Evolutionary conservation across 2,888 invertebrate species (phyloP), one percentile per base, ranked within the genome.

Genomic region (Apamea anceps): DNA sequence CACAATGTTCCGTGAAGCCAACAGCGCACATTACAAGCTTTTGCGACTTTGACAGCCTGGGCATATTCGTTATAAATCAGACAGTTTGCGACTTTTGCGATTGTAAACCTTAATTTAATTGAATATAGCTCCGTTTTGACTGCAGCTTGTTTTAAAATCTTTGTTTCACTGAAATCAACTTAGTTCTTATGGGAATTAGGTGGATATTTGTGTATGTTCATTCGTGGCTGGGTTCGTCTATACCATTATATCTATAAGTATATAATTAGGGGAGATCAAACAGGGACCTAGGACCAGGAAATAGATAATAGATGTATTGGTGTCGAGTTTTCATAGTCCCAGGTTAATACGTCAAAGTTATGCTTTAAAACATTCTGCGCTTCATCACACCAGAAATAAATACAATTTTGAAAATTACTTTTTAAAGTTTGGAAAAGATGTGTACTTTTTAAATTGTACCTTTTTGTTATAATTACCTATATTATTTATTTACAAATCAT

Each of bases 1-100:
- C 88, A 85, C 86, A 89, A 86, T 89, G 81, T 79, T 72, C 67
- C 74, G 68, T 75, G 15, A 78, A 79, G 75, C 84, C 77, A 82
- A 72, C 77, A 75, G 81, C 87, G 77, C 80, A 82, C 79, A 80
- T 79, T 77, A 60, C 68, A 70, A 82, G 80, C 80, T 81, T 84
- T 84, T 74, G 80, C 82, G 51, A 72, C 32, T 32, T 71, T 37
- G n/a, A 77, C 75, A 83, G 79, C 63, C 81, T 71, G 80, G 70
- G 8, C 15, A 77, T 81, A 82, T 86, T 77, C 87, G 74, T 72
- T 67, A 51, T 62, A 76, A 79, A 77, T 75, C 32, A 51, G 10
- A 12, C 13, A 65, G 37, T 21, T 76, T 77, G 28, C 25, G 21
- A 37, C 15, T 57, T 79, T 54, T 42, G 21, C 48, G 54, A 71